Evolutionary conservation across 2,888 invertebrate genomes (phyloP), one percentile per base, ranked within the genome.

Genomic region (Agrilus cyanescens): DNA sequence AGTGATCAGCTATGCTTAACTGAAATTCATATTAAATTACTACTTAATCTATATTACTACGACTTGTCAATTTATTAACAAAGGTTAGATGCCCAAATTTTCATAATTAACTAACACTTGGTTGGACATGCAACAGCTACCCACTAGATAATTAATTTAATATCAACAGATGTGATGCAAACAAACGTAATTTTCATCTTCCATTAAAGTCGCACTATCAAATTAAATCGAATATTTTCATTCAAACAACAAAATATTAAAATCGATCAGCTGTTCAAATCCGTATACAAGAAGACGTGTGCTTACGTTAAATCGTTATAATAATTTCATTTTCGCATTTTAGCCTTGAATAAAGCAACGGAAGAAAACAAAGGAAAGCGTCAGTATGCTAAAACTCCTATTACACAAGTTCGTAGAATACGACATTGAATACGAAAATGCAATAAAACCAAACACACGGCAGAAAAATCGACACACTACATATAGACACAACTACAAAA

Each of bases 351-450:
- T 25, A 25, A 25, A 25, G 25, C 25, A 25, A 37, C 32, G 13
- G 20, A 37, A 32, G 37, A 41, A 50, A 51, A 59, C 59, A 58
- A 58, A 57, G 57, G 44, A 57, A 46, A 46, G 52, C 53, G 25
- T 10, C 25, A 25, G 25, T 25, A 25, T 25, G 25, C 25, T 8
- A 25, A 50, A 57, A 43, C 52, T 59, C 59, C 56, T n/a, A 57
- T 59, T 57, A 57, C 57, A 57, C 49, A 53, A 52, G 49, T 53
- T 54, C 50, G 52, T 52, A 49, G 55, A 54, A 56, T 53, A 53
- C 57, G 57, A 59, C 59, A 57, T 53, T 54, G 57, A 50, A 41
- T 54, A 58, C 56, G 53, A 57, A 56, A 60, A 59, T 54, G 56
- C 57, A 60, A 59, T 58, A 58, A 57, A 59, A 59, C 58, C 50